Base-by-base conservation (phyloP, 2,797 vertebrate species). In the Falco concolor region DNA sequence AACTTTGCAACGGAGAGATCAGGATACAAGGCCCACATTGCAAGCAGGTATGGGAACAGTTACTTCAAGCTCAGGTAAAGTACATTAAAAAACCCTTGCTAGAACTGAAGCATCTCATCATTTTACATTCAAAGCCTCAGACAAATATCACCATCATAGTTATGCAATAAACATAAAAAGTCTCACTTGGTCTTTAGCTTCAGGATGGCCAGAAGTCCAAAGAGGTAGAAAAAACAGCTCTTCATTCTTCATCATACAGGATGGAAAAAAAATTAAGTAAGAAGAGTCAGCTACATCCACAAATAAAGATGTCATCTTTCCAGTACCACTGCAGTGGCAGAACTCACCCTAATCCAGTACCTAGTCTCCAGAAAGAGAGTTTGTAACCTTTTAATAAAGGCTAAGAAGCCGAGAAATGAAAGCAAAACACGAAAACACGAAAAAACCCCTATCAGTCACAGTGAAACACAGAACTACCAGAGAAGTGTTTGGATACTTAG, bases 291-390 rank as follows among this genome's bases (percentile, higher is more conserved):
- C 36, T 38, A 63, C 49, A 85, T 32, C 30, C 53, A 80, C 47
- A 93, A 88, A 94, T 13, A 63, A 69, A 82, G 34, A 73, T 23
- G 25, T 27, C 59, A 45, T 47, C 42, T 87, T 87, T 53, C 54
- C 82, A 64, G 16, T 23, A 36, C 17, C 14, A 4, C 20, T 32
- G 34, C 49, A 61, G 59, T 19, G 23, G 20, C 25, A 92, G 78
- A 75, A 83, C 19, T 73, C 60, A 47, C 34, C n/a, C 45, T 57
- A 64, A 91, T 40, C 10, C n/a, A 69, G 47, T 20, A 47, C 11
- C 4, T 14, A n/a, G 21, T 4, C 63, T 65, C 64, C 69, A 65
- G 36, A 76, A 92, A 73, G 7, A 81, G 15, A 72, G 47, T 59
- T n/a, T 80, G 16, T 52, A 91, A 85, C n/a, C 38, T 74, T 83